Conservation (phyloP, 2,113 vertebrate species). For the Chionis minor region DNA sequence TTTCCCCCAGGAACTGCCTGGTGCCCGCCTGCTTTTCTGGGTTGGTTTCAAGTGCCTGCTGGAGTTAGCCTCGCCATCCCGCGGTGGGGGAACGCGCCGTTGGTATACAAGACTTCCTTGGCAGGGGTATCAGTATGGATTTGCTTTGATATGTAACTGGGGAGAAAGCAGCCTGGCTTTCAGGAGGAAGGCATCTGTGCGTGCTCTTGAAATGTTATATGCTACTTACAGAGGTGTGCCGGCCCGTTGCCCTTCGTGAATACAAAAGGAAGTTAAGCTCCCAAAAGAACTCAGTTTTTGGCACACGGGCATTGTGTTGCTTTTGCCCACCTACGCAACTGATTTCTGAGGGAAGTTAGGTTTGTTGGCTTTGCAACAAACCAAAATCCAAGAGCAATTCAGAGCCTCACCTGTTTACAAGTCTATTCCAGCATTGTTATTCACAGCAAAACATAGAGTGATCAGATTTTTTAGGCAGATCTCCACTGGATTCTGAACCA, state of each 20-base stretch:
- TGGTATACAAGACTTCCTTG: neutral
- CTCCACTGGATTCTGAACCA: neutral
- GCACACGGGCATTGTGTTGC: neutral
- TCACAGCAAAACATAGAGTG: neutral
- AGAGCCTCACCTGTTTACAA: neutral
- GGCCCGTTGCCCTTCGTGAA: neutral
- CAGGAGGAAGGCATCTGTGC: neutral
- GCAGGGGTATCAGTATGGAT: neutral
- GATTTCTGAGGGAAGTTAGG: neutral
- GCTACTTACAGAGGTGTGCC: neutral
- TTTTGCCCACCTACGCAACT: neutral
- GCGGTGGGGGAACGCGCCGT: rapidly evolving
- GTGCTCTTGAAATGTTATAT: neutral
- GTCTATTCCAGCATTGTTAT: neutral
- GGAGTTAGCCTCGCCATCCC: neutral
- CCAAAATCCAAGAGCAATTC: neutral
- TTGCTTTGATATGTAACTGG: neutral
- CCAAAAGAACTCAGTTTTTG: neutral
- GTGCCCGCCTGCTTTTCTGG: neutral
- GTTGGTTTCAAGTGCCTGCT: neutral
- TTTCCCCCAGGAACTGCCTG: neutral
- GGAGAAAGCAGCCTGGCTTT: neutral
- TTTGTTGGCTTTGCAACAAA: neutral
- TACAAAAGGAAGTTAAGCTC: neutral
- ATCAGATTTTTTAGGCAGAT: neutral